phyloP scores from a whole-genome alignment of 2,113 vertebrate genomes.

The Nibea albiflora region DNA sequence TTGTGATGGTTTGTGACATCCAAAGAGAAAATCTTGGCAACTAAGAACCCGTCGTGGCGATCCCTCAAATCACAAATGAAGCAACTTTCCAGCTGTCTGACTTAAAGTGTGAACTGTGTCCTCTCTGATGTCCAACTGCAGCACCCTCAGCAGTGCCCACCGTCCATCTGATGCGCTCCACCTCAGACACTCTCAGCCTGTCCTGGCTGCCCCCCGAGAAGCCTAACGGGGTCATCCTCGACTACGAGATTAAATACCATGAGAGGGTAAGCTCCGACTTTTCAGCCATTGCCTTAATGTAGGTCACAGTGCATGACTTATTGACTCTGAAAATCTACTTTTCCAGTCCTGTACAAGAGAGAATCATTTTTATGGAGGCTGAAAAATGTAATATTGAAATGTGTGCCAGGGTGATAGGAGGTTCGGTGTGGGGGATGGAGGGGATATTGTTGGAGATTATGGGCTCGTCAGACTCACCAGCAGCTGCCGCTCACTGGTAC shows the following conservation, averaged over 20 bases:
- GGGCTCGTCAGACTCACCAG: conserved; percentile 1
- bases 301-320: conserved; percentile 16
- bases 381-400: conserved; percentile 29
- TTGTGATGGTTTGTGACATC: conserved; percentile 31
- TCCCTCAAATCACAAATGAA: neutral
- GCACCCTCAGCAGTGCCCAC: conserved; percentile 96
- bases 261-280: conserved; percentile 89
- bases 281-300: neutral
- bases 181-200: conserved; percentile 92
- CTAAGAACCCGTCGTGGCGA: neutral
- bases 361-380: conserved; percentile 26
- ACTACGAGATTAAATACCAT: conserved; percentile 99
- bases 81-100: too few species aligned
- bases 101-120: conserved; percentile 2
- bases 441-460: conserved; percentile 5
- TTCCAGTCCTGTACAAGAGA: neutral
- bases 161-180: conserved; percentile 93
- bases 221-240: conserved; percentile 97
- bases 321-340: conserved; percentile 16
- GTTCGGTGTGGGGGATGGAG: too few species aligned
- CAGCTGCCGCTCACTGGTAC: conserved; percentile 17
- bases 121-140: conserved; percentile 68
- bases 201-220: conserved; percentile 96
- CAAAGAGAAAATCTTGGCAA: conserved; percentile 21
- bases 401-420: neutral